A percentile compares a stretch with the other conserved stretches of the same genome.
Conservation (phyloP, 2,113 vertebrate species). For the Tauraco erythrolophus region DNA sequence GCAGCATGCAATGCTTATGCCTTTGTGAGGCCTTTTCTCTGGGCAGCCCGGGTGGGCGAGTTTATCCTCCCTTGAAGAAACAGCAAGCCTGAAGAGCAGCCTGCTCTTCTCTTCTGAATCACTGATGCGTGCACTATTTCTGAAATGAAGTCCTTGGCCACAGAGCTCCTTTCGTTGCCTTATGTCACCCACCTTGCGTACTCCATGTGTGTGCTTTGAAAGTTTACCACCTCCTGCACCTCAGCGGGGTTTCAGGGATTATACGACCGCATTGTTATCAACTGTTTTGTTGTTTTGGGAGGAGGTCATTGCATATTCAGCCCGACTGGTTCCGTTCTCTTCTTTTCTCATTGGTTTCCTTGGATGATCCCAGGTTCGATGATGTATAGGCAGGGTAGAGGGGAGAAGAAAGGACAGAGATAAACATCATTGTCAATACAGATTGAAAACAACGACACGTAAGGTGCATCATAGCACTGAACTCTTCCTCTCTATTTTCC, state of each 20-base stretch:
- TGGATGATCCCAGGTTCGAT: background rate
- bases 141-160: constrained; percentile 67
- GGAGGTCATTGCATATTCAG: constrained; percentile 98
- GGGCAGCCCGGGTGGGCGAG: constrained; percentile 53
- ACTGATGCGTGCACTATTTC: constrained; percentile 67
- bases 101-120: constrained; percentile 80
- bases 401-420: constrained; percentile 40
- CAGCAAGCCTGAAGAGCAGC: constrained; percentile 76
- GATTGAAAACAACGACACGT: background rate
- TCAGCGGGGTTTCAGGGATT: constrained; percentile 49
- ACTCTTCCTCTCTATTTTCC: background rate
- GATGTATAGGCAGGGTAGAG: background rate
- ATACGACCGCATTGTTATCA: constrained; percentile 91
- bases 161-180: constrained; percentile 38
- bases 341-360: constrained; percentile 98
- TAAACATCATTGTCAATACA: constrained; percentile 22
- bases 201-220: constrained; percentile 53
- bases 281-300: constrained; percentile 89
- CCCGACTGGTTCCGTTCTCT: constrained; percentile 91
- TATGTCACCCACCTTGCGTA: constrained; percentile 57
- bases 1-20: constrained; percentile 81
- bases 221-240: constrained; percentile 57
- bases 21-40: constrained; percentile 69
- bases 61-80: constrained; percentile 68
- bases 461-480: background rate